These are phyloP conservation scores for Apus apus DNA, from an alignment of 2,113 vertebrate species.

Conservation along the genomic window DNA sequence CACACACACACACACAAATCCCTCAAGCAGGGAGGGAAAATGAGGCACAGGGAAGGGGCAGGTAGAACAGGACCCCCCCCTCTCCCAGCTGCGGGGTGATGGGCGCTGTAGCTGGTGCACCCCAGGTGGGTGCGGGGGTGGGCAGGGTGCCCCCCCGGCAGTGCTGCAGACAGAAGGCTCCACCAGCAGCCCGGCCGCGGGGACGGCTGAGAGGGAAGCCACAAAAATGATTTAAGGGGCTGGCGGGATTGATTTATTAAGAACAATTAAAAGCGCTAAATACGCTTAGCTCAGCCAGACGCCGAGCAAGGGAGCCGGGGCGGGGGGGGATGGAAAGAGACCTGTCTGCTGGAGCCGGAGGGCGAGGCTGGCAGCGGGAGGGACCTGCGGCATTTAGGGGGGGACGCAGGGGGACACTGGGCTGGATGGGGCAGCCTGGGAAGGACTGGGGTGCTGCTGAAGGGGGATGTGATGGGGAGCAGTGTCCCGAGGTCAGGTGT, in stretches of 20 bases:
- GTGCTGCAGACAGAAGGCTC: slow-evolving; percentile 38
- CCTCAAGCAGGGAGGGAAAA: neutral
- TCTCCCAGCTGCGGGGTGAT: neutral
- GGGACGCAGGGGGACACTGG: neutral
- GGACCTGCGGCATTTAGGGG: neutral
- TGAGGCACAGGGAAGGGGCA: neutral
- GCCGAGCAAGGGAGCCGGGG: neutral
- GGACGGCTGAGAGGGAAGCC: slow-evolving; percentile 59
- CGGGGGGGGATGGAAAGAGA: slow-evolving; percentile 15
- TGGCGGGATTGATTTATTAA: slow-evolving; percentile 73
- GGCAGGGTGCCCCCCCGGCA: neutral
- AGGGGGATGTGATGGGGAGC: neutral
- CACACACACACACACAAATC: too few relatives aligned
- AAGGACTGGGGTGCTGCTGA: neutral
- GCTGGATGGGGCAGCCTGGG: neutral
- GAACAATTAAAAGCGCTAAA: slow-evolving; percentile 72
- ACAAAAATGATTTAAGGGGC: slow-evolving; percentile 72
- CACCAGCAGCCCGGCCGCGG: neutral
- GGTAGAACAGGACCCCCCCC: neutral
- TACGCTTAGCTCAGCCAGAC: slow-evolving; percentile 73
- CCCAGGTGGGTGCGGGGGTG: neutral
- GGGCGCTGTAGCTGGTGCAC: neutral
- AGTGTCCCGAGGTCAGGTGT: neutral
- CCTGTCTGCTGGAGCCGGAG: slow-evolving; percentile 40
- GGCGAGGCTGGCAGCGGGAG: neutral